Evolutionary conservation across 2,888 invertebrate species (phyloP), one percentile per base, ranked within the genome.

Genomic region (Caenorhabditis sp.): DNA sequence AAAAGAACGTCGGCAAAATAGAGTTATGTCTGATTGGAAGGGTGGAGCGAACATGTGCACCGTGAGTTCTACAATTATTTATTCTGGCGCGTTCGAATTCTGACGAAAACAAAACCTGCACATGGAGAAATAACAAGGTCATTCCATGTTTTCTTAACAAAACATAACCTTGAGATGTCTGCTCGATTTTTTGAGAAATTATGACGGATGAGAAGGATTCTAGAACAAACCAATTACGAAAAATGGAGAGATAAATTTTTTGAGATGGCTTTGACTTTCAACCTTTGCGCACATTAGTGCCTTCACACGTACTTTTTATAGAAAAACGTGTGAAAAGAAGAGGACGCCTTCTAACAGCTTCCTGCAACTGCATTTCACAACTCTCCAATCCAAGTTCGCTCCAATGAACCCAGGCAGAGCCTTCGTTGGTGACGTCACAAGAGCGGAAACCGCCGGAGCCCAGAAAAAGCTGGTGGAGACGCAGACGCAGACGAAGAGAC

Each of bases 401-500:
- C 58, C 68, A 59, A 27, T 68, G 68, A 68, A 68, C 41, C 39
- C 43, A 37, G 7, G 17, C 15, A 11, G 6, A 7, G 20, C 43
- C 61, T 27, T n/a, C n/a, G n/a, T n/a, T n/a, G n/a, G n/a, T 68
- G 68, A 68, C 68, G 68, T 68, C 68, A 68, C 68, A 68, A 68
- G 68, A 68, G 68, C 68, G 68, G 56, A 68, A 68, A 68, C 58
- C 68, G 58, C 8, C 50, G 58, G 48, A 24, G 55, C 46, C 46
- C 55, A 56, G 30, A 66, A 55, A 30, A 37, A 50, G 32, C 30
- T 17, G 6, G 45, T n/a, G 15, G 65, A 65, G 61, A 61, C 68
- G n/a, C 41, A 68, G 68, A 52, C 39, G 20, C 41, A 41, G 41
- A 17, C 3, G 41, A 17, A 2, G 52, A 20, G 22, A 15, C 20